Percentiles rank a stretch among this genome's conserved stretches.
These are phyloP conservation scores for Thaumatotibia leucotreta DNA, from an alignment of 1,140 invertebrate species.

Conservation along the genomic window DNA sequence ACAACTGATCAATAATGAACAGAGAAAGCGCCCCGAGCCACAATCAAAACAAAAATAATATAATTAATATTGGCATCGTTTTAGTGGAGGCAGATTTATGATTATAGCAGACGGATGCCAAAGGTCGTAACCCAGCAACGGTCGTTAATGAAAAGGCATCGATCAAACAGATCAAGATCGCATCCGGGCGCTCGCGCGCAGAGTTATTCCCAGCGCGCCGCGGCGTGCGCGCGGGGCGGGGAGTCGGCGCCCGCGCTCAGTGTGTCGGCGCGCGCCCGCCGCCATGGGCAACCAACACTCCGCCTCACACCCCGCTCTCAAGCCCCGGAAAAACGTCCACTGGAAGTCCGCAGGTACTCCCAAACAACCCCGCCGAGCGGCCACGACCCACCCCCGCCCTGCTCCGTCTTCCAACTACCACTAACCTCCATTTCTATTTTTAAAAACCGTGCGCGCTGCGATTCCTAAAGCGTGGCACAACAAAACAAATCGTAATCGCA, in stretches of 20 bases:
- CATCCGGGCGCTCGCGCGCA: slow-evolving; percentile 42
- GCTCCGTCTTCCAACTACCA: slow-evolving; percentile 23
- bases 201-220: slow-evolving; percentile 64
- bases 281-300: slow-evolving; percentile 75
- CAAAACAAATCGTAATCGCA: slow-evolving; percentile 68
- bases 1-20: neutral
- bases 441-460: slow-evolving; percentile 66
- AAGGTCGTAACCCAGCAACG: slow-evolving; percentile 36
- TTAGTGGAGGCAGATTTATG: slow-evolving; percentile 12
- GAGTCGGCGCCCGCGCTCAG: slow-evolving; percentile 43
- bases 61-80: neutral
- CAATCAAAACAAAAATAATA: neutral
- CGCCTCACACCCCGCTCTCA: slow-evolving; percentile 57
- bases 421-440: slow-evolving; percentile 57
- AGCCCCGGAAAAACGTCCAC: slow-evolving; percentile 82
- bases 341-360: slow-evolving; percentile 83
- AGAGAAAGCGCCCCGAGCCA: neutral
- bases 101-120: slow-evolving; percentile 19
- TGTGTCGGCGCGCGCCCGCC: slow-evolving; percentile 66
- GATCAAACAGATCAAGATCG: slow-evolving; percentile 53
- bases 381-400: slow-evolving; percentile 20
- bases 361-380: slow-evolving; percentile 28
- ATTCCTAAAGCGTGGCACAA: slow-evolving; percentile 66
- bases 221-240: slow-evolving; percentile 31
- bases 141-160: slow-evolving; percentile 48